Conservation (phyloP, 2,797 vertebrate genomes). For the Sebastes hubbsi region DNA sequence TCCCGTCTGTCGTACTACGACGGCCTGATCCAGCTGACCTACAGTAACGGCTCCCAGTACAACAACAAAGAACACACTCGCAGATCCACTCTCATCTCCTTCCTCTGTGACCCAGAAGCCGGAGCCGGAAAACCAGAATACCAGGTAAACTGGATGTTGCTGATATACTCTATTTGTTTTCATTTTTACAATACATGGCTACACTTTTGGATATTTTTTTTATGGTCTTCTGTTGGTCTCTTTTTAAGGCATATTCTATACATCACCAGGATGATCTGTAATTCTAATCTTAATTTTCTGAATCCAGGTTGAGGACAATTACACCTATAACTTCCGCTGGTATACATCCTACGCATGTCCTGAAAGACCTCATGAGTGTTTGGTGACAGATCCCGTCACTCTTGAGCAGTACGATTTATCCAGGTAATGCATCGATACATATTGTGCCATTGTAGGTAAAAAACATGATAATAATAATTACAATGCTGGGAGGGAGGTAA, state of each 20-base stretch:
- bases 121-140: slow-evolving; percentile 89
- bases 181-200: neutral
- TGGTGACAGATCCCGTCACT: slow-evolving; percentile 88
- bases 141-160: slow-evolving; percentile 80
- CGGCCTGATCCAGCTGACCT: slow-evolving; percentile 92
- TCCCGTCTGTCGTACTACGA: slow-evolving; percentile 91
- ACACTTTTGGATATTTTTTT: neutral
- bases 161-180: neutral
- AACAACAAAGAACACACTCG: slow-evolving; percentile 85
- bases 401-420: slow-evolving; percentile 94
- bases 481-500: neutral
- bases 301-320: slow-evolving; percentile 87
- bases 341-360: slow-evolving; percentile 95
- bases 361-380: slow-evolving; percentile 89
- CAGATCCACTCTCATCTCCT: slow-evolving; percentile 90
- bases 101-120: slow-evolving; percentile 90
- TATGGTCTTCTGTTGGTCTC: neutral
- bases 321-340: slow-evolving; percentile 96
- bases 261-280: neutral
- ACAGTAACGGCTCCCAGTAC: slow-evolving; percentile 89
- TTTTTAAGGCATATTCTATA: neutral
- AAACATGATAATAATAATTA: neutral
- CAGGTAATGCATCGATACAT: slow-evolving; percentile 78
- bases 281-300: neutral
- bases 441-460: neutral